Evolutionary conservation across 2,113 vertebrate genomes (phyloP), one percentile per base, ranked within the genome.

Genomic region (Peromyscus leucopus): DNA sequence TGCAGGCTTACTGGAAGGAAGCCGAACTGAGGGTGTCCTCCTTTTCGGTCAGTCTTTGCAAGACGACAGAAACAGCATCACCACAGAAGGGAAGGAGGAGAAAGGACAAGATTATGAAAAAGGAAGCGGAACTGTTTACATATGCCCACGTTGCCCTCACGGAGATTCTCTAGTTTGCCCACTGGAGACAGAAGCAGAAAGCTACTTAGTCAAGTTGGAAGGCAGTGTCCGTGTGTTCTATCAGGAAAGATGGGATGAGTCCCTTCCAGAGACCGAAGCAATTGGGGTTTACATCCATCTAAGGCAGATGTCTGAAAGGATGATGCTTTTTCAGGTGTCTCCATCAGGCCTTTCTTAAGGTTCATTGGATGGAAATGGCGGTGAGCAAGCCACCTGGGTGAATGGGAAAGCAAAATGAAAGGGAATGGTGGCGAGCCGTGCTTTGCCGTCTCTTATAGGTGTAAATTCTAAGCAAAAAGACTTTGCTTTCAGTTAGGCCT

Each of bases 241-340:
- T 31, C 22, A 55, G 51, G 61, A 91, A 42, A 80, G 57, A 51
- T 3, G 4, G 65, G 79, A 42, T 48, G 46, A 71, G 13, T 24
- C 57, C 7, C 5, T 82, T 87, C 57, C 46, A 91, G 55, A 91
- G 31, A 90, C 7, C 59, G 31, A 36, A 86, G 39, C 33, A 31
- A 65, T 11, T 13, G 2, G 72, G 7, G 8, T 82, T 90, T 65
- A 85, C 89, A 69, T 92, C 31, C 82, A 92, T 3, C 33, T 26
- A 94, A 80, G 94, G 90, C 57, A 88, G 83, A 69, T 15, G 51
- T 59, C 87, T 28, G 71, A 57, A 92, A 96, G 95, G 89, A 39
- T 80, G 93, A 87, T 92, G 61, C 93, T 92, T 85, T 97, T 86
- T 96, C 85, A 67, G 79, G 89, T 94, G 46, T 36, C 87, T 96